Evolutionary conservation across 1,140 invertebrate genomes (phyloP), one percentile per base, ranked within the genome.

Genomic region (Cepaea nemoralis): DNA sequence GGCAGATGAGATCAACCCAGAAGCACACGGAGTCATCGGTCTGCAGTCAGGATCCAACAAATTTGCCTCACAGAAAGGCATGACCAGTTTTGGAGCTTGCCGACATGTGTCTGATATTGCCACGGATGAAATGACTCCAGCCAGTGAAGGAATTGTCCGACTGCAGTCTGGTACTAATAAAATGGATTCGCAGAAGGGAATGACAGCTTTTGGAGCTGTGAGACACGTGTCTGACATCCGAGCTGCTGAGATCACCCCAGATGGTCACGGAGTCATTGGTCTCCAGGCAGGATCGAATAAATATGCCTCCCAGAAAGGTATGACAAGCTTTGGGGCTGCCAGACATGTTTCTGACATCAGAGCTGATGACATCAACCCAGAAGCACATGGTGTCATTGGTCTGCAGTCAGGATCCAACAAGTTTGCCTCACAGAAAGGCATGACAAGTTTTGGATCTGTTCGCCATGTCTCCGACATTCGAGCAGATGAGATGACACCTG

Each of bases 281-380:
- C 59, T 63, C 1, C 59, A 63, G 27, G 16, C 59, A 10, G 59
- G 59, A 31, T 63, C 59, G 5, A 63, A 63, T 16, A 63, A 63
- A 16, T 63, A 31, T 31, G 59, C 59, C 27, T 63, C 59, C 2
- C 59, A 63, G 27, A 63, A 63, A 31, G 59, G 59, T 6, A 63
- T 63, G 59, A 63, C 59, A 6, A 27, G n/a, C 2, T 31, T 63
- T 6, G 59, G 59, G 33, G 8, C 59, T 0, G 59, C 33, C 27
- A 63, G 59, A 63, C 59, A 63, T 63, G 33, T 63, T 31, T 63
- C 59, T 63, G 59, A 63, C 22, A 63, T 63, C n/a, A 6, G 59
- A 14, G 59, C 59, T 6, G 59, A 63, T 63, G 59, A 63, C 16
- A 63, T 63, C 2, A 63, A 63, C 27, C 59, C 27, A 31, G 59